A percentile compares a stretch with the other conserved stretches of the same genome.
These are phyloP conservation scores for Dallia pectoralis DNA, from an alignment of 2,797 vertebrate species.

Conservation along the genomic window DNA sequence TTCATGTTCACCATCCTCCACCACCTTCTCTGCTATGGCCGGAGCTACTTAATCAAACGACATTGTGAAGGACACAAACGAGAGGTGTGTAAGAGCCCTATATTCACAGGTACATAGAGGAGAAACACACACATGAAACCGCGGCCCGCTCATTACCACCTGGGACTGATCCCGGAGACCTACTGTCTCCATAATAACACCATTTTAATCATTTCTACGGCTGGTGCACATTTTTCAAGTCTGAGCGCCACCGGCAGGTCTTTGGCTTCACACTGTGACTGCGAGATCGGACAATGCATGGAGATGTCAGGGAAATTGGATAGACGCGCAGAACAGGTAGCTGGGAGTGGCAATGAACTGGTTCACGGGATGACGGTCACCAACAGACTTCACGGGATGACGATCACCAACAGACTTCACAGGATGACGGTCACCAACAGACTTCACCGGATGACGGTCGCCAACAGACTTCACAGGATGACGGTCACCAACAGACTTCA, in stretches of 20 bases:
- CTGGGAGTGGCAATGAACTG: not conserved
- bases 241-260: constrained; percentile 27
- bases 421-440: too few species aligned
- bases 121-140: constrained; percentile 10
- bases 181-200: constrained; percentile 44
- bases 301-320: constrained; percentile 5
- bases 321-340: not conserved
- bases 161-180: constrained; percentile 41
- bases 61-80: constrained; percentile 62
- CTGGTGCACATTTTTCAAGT: constrained; percentile 22
- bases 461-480: too few species aligned
- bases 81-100: constrained; percentile 27
- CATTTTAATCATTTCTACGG: constrained; percentile 34
- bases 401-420: too few species aligned
- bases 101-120: constrained; percentile 41
- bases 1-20: constrained; percentile 24
- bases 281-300: constrained; percentile 51
- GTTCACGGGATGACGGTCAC: too few species aligned
- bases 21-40: constrained; percentile 36
- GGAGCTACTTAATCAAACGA: constrained; percentile 65
- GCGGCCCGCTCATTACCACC: constrained; percentile 63
- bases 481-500: too few species aligned
- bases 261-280: constrained; percentile 28
- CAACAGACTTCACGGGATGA: too few species aligned
- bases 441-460: too few species aligned